Evolutionary conservation across 2,113 vertebrate genomes (phyloP).

Genomic region (Tragelaphus buxtoni): DNA sequence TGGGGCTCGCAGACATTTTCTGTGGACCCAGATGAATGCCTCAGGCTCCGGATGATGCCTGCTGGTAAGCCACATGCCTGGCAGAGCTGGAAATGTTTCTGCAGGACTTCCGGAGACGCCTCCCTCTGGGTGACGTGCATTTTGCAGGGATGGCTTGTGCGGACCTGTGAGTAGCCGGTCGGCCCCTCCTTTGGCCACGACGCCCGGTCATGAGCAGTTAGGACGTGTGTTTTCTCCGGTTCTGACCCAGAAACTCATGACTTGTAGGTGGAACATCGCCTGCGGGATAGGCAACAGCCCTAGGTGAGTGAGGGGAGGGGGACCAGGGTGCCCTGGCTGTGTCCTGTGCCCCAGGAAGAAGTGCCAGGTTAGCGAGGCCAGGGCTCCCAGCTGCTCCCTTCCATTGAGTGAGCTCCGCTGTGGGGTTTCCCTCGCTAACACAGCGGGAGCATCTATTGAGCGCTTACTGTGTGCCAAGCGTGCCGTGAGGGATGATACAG

Average conservation of each 20-base stretch:
- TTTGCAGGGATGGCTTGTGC: neutral
- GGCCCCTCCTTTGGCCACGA: fast-evolving
- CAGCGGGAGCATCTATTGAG: fast-evolving
- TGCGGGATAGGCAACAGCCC: fast-evolving
- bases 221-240: fast-evolving
- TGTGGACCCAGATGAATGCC: neutral
- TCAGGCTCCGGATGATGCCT: fast-evolving
- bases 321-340: fast-evolving
- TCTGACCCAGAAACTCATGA: fast-evolving
- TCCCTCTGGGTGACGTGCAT: neutral
- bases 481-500: fast-evolving
- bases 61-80: fast-evolving
- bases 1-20: fast-evolving
- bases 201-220: fast-evolving
- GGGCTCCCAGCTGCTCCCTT: fast-evolving
- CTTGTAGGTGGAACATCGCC: fast-evolving
- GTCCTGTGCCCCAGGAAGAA: fast-evolving
- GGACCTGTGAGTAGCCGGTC: fast-evolving
- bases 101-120: neutral
- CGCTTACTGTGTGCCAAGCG: fast-evolving
- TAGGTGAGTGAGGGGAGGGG: neutral
- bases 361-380: fast-evolving
- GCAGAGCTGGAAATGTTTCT: fast-evolving
- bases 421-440: fast-evolving
- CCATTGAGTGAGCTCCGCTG: fast-evolving